These are phyloP conservation scores for Nansenia antarctica DNA, from an alignment of 2,113 vertebrate genomes.

Conservation along the genomic window DNA sequence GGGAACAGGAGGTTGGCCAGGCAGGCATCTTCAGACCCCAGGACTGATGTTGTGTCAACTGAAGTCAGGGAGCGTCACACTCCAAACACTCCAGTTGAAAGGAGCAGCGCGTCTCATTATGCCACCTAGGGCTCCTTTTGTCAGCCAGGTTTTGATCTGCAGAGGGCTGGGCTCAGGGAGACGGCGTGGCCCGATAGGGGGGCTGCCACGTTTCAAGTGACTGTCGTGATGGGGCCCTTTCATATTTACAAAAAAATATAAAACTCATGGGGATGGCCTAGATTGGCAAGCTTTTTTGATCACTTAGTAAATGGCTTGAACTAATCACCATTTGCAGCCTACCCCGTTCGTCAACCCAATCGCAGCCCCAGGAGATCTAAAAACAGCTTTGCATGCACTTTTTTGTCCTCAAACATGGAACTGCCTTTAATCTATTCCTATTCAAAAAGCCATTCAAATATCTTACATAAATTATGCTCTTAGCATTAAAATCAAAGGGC, in stretches of 20 bases:
- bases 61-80: constrained; percentile 49
- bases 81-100: constrained; percentile 62
- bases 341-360: constrained; percentile 62
- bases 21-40: constrained; percentile 52
- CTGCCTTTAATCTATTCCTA: constrained; percentile 77
- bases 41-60: constrained; percentile 49
- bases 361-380: constrained; percentile 59
- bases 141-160: constrained; percentile 69
- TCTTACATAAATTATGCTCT: constrained; percentile 83
- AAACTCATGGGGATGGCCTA: constrained; percentile 61
- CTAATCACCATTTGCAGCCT: constrained; percentile 60
- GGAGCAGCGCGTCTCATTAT: constrained; percentile 67
- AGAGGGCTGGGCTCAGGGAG: constrained; percentile 58
- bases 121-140: constrained; percentile 72
- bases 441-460: constrained; percentile 76
- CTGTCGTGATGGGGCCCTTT: constrained; percentile 71
- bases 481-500: constrained; percentile 80
- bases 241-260: constrained; percentile 68
- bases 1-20: constrained; percentile 18
- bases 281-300: constrained; percentile 72
- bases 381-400: constrained; percentile 66
- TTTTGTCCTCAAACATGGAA: constrained; percentile 61
- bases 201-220: constrained; percentile 69
- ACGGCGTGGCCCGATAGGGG: constrained; percentile 60
- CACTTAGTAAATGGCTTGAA: constrained; percentile 54